These are phyloP conservation scores for Rousettus leschenaultii DNA, from an alignment of 2,113 vertebrate genomes.

Conservation along the genomic window DNA sequence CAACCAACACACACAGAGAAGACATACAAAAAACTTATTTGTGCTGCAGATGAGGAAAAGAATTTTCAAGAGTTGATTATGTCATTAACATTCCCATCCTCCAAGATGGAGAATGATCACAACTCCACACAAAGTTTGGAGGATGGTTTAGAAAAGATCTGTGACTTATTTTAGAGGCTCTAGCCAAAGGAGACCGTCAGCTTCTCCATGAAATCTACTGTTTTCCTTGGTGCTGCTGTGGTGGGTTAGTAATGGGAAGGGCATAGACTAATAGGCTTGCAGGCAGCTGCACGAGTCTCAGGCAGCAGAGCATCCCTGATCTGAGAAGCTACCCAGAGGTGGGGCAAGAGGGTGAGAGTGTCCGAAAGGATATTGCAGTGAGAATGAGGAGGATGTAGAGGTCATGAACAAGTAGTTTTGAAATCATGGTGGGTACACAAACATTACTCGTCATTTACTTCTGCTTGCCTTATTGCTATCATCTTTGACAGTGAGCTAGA, in stretches of 20 bases:
- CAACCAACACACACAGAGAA: background rate
- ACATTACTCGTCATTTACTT: background rate
- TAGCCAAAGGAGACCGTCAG: background rate
- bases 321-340: background rate
- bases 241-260: background rate
- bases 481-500: background rate
- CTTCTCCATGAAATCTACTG: background rate
- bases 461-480: background rate
- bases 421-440: background rate
- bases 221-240: background rate
- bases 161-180: background rate
- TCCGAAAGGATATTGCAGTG: background rate
- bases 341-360: background rate
- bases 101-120: background rate
- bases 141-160: background rate
- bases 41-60: background rate
- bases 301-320: background rate
- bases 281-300: background rate
- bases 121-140: background rate
- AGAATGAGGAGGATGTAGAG: background rate
- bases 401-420: background rate
- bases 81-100: background rate
- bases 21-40: background rate
- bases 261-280: background rate
- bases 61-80: background rate